These are phyloP conservation scores for Chiloscyllium plagiosum DNA, from an alignment of 2,113 vertebrate species.

Conservation along the genomic window DNA sequence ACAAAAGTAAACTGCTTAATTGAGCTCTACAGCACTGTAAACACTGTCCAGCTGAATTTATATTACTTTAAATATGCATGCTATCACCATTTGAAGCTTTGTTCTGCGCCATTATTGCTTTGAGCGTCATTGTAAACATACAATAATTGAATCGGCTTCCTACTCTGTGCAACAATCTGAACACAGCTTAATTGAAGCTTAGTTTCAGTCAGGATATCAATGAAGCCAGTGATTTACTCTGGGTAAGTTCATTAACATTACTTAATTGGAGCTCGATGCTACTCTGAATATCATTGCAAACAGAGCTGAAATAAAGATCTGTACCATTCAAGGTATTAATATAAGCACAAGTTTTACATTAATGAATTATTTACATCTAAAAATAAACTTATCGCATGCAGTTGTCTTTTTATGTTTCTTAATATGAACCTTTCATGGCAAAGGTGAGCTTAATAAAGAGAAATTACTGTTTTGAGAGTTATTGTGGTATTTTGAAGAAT, in stretches of 20 bases:
- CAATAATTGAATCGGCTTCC: neutral
- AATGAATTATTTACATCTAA: neutral
- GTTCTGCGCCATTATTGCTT: neutral
- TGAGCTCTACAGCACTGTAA: neutral
- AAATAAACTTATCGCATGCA: neutral
- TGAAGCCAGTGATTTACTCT: slow-evolving; percentile 2
- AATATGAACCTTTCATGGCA: neutral
- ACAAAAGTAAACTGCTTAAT: neutral
- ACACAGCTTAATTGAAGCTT: neutral
- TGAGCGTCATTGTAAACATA: neutral
- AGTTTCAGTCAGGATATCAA: slow-evolving; percentile 14
- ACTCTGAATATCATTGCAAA: slow-evolving; percentile 8
- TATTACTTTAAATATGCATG: neutral
- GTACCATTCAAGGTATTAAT: neutral
- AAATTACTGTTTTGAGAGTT: neutral
- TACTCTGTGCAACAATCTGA: neutral
- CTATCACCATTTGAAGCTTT: neutral
- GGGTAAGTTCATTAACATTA: neutral
- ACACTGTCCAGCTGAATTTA: neutral
- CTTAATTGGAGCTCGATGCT: slow-evolving; percentile 15
- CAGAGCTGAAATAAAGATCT: slow-evolving; percentile 5
- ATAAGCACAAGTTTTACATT: neutral
- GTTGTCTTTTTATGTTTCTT: neutral
- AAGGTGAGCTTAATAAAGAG: slow-evolving; percentile 4
- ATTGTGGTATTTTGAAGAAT: neutral